Base-by-base conservation (phyloP, 2,797 vertebrate species). In the Enteromius mattozi region DNA sequence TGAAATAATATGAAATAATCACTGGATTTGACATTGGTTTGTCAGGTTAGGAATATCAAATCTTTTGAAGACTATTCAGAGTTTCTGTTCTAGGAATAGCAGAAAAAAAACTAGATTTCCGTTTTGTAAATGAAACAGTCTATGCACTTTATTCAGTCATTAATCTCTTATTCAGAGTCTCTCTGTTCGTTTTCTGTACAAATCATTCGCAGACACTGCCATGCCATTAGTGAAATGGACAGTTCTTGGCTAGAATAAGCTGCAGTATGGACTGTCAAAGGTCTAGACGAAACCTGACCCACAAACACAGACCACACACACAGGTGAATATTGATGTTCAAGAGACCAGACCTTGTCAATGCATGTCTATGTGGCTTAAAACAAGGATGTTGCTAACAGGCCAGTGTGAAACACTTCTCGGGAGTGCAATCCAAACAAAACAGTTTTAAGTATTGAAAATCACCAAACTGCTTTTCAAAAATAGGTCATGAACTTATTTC, bases 201-300 rank as follows among this genome's bases (percentile, higher is more conserved):
- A 7, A 33, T 78, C 19, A 9, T 59, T 59, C 8, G 0, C 13
- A 2, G 35, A 27, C 13, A 75, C 30, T 75, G 19, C 47, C 33
- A 76, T 24, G 74, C 51, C 33, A 77, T 40, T 77, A 24, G 33
- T 75, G 35, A 54, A 75, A 75, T 8, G 12, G 30, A 0, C 5
- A 75, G 30, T 75, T 54, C 47, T 59, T 59, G 33, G 74, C 74
- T 40, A 24, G 54, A 77, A 59, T 77, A 40, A 59, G 7, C n/a
- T 27, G 51, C 33, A 27, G 21, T 77, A 77, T 61, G 75, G 54
- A 77, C 54, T n/a, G 4, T 27, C 75, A 77, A 77, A 77, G 35
- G 54, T 77, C 35, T 65, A 47, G 77, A 80, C 63, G 33, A 37
- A 84, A 69, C 75, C 71, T 85, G 35, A 81, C 51, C 47, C 78